Evolutionary conservation across 2,113 vertebrate species (phyloP), one percentile per base, ranked within the genome.

Genomic region (Sylvia atricapilla): DNA sequence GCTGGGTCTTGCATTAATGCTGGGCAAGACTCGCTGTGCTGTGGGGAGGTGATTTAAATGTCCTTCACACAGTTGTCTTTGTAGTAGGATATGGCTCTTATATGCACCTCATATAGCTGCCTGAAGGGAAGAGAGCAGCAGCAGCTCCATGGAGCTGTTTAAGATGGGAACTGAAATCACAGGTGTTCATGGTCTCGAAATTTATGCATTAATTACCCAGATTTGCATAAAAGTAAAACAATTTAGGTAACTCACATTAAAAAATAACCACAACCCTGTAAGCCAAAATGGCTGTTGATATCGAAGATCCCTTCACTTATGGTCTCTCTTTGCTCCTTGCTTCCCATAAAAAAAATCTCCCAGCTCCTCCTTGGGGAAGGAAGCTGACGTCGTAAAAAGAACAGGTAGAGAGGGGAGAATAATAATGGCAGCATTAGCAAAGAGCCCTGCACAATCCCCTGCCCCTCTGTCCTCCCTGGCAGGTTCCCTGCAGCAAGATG

Each of bases 381-480:
- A 70, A 74, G 49, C 68, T 78, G 83, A 77, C 8, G 2, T 84
- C 7, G 0, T 88, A 92, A 94, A 87, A 84, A 69, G 72, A 78
- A 72, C 23, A 58, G 94, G 73, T 93, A 21, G 87, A 64, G 73
- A 80, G 64, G 84, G 92, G 79, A 92, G 93, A 95, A 96, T 92
- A 89, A 90, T 91, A 92, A 94, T 81, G 86, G 86, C 86, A 96
- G 76, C 79, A 86, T 93, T 96, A 95, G 83, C 93, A 95, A 80
- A 78, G 72, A 84, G 64, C 85, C 64, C 41, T 35, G 60, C 11
- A 6, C 67, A 81, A 12, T 75, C 47, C 67, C 17, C 68, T 86
- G 82, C 63, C 50, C 80, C 68, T 56, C 90, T 94, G 92, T 92
- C 92, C 82, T 94, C 78, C 84, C 80, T 50, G 67, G 81, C 81